Percentiles rank a stretch among this genome's conserved stretches.
Evolutionary conservation across 2,888 invertebrate genomes (phyloP).

Genomic region (Fragum fragum): DNA sequence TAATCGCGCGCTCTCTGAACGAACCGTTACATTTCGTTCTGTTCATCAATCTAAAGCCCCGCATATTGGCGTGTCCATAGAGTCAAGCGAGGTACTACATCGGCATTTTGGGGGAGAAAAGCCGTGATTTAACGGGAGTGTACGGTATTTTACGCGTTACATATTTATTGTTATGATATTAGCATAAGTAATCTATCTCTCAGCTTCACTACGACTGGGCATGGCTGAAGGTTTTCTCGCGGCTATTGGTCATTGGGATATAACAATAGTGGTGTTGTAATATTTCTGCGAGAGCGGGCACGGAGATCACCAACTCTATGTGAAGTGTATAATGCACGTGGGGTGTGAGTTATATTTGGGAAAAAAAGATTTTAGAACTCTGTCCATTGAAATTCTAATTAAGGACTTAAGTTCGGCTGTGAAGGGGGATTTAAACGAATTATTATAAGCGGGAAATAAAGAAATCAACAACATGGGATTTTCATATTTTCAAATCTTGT

Average conservation of each 20-base stretch:
- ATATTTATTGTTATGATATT: slow-evolving; percentile 17
- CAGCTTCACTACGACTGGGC: background rate
- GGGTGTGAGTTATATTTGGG: background rate
- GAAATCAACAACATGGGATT: too few species aligned
- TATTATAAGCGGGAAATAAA: background rate
- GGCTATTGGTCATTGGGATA: background rate
- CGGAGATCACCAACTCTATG: too few species aligned
- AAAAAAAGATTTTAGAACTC: background rate
- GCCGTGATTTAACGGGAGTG: slow-evolving; percentile 1
- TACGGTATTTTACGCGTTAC: slow-evolving; percentile 1
- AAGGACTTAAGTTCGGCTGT: background rate
- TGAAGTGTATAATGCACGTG: background rate
- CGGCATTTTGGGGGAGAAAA: background rate
- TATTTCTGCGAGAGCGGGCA: too few species aligned
- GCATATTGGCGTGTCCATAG: slow-evolving; percentile 6
- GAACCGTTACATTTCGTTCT: slow-evolving; percentile 20
- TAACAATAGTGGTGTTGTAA: too few species aligned
- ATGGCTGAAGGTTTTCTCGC: background rate
- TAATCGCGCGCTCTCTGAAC: slow-evolving; percentile 13
- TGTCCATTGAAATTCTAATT: slow-evolving; percentile 22
- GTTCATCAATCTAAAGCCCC: background rate
- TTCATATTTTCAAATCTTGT: too few species aligned
- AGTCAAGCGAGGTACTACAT: background rate
- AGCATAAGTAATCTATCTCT: slow-evolving; percentile 7
- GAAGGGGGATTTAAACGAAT: slow-evolving; percentile 15